phyloP scores from a whole-genome alignment of 2,797 vertebrate species.

The Urocyon cinereoargenteus region DNA sequence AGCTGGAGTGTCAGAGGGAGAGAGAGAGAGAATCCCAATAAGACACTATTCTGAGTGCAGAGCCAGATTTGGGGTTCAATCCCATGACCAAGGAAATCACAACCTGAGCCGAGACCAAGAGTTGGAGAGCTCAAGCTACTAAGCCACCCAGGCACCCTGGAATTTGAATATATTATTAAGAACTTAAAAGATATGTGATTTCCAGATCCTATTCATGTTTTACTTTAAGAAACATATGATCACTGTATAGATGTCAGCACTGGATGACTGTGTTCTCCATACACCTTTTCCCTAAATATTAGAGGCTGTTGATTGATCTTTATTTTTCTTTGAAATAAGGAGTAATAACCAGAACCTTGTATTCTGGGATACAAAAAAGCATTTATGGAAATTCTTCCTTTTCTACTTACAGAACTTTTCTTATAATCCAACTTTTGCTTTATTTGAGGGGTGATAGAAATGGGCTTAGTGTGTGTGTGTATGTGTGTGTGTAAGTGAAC shows the following conservation, averaged over 20 bases:
- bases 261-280: neutral
- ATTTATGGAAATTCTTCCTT: neutral
- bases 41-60: neutral
- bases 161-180: neutral
- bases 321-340: slow-evolving; percentile 43
- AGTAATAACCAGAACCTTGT: neutral
- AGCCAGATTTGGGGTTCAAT: neutral
- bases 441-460: neutral
- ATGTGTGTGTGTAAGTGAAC: neutral
- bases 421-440: neutral
- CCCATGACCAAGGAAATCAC: neutral
- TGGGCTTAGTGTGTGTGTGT: neutral
- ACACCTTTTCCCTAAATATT: neutral
- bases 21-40: neutral
- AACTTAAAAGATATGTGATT: slow-evolving; percentile 17
- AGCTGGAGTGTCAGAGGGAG: neutral
- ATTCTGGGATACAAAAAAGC: neutral
- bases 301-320: neutral
- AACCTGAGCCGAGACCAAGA: neutral
- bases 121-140: neutral
- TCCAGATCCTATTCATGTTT: slow-evolving; percentile 10
- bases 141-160: neutral
- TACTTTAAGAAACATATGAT: neutral
- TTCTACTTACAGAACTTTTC: neutral
- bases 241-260: neutral